A percentile compares a stretch with the other conserved stretches of the same genome.
phyloP scores from a whole-genome alignment of 2,888 invertebrate genomes.

The Dasypogon diadema region DNA sequence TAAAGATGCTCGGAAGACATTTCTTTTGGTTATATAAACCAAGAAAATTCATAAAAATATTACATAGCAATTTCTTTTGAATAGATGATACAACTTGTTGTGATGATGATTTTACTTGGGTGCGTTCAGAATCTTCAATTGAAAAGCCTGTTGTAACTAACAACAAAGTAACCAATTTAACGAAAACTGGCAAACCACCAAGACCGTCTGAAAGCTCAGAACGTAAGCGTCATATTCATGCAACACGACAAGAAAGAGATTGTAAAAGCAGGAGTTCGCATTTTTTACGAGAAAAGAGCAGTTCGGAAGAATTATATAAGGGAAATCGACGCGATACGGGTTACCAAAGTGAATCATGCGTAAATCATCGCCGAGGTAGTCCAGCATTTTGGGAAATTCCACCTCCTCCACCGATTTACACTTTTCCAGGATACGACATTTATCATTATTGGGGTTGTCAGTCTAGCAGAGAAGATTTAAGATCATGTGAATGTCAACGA shows the following conservation, averaged over 20 bases:
- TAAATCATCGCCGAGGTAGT: slow-evolving; percentile 52
- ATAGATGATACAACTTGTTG: slow-evolving; percentile 74
- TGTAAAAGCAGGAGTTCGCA: slow-evolving; percentile 75
- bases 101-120: slow-evolving; percentile 79
- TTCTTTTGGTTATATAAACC: too few relatives aligned
- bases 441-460: slow-evolving; percentile 56
- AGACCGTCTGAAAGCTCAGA: slow-evolving; percentile 71
- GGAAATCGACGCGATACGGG: slow-evolving; percentile 19
- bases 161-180: slow-evolving; percentile 31
- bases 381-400: slow-evolving; percentile 57
- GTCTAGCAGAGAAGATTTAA: slow-evolving; percentile 57
- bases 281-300: slow-evolving; percentile 67
- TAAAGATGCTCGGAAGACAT: too few relatives aligned
- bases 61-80: slow-evolving; percentile 53
- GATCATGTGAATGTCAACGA: slow-evolving; percentile 63
- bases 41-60: too few relatives aligned
- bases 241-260: slow-evolving; percentile 74
- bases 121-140: slow-evolving; percentile 61
- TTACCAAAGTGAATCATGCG: slow-evolving; percentile 42
- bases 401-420: slow-evolving; percentile 57
- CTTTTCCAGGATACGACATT: slow-evolving; percentile 53
- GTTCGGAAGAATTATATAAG: slow-evolving; percentile 28
- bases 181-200: slow-evolving; percentile 57
- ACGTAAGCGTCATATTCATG: slow-evolving; percentile 69
- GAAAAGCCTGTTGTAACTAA: slow-evolving; percentile 29